Conservation (phyloP, 2,797 vertebrate species). For the Podarcis siculus region DNA sequence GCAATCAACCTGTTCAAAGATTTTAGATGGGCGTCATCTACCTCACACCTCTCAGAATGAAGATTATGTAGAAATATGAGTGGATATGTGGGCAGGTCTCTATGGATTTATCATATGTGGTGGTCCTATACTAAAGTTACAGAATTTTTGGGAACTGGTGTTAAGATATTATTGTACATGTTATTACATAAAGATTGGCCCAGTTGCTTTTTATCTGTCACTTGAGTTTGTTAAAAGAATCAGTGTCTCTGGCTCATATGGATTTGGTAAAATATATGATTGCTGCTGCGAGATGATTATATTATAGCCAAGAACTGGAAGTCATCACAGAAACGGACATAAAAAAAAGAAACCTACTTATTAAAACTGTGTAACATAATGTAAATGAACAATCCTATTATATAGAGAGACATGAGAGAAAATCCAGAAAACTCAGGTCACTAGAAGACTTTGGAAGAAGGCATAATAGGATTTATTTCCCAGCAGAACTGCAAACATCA, state of each 20-base stretch:
- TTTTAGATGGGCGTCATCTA: neutral
- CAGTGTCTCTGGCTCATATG: slow-evolving; percentile 6
- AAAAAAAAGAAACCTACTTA: neutral
- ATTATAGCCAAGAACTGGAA: slow-evolving; percentile 17
- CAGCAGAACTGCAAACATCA: neutral
- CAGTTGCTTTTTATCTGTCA: neutral
- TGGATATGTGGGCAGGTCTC: neutral
- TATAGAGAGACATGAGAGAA: neutral
- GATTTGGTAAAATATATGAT: slow-evolving; percentile 11
- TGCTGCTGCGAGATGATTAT: neutral
- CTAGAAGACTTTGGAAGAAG: neutral
- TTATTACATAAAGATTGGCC: neutral
- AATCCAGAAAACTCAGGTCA: slow-evolving; percentile 13
- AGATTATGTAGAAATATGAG: neutral
- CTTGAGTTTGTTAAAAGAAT: neutral
- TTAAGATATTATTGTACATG: neutral
- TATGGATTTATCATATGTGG: neutral
- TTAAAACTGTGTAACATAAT: neutral
- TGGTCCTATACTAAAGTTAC: neutral
- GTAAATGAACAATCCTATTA: slow-evolving; percentile 21
- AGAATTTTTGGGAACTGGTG: neutral
- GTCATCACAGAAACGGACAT: neutral
- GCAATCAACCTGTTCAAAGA: neutral
- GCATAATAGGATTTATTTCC: neutral
- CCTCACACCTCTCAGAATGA: neutral